These are phyloP conservation scores for Anser brachyrhynchus DNA, from an alignment of 2,113 vertebrate species.

Conservation along the genomic window DNA sequence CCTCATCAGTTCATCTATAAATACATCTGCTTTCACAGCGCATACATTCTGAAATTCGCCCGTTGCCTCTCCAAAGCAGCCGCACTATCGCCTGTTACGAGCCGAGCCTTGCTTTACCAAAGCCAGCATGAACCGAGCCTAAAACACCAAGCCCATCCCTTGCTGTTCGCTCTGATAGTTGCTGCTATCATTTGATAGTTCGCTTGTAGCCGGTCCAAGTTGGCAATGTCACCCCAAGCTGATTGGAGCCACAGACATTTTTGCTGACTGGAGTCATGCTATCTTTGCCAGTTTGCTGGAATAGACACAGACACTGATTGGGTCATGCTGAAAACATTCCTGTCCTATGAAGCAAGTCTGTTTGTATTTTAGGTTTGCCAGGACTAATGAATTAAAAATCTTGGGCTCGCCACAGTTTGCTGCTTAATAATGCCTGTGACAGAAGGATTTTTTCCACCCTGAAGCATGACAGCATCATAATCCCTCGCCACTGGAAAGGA, in stretches of 20 bases:
- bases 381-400: constrained; percentile 83
- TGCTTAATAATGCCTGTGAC: constrained; percentile 80
- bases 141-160: constrained; percentile 49
- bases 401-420: constrained; percentile 74
- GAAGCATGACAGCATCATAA: constrained; percentile 75
- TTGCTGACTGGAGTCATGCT: constrained; percentile 92
- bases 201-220: constrained; percentile 73
- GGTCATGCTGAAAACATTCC: constrained; percentile 88
- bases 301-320: constrained; percentile 83
- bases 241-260: constrained; percentile 88
- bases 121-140: neutral
- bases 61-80: neutral
- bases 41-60: neutral
- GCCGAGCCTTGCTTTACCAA: neutral
- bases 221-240: constrained; percentile 82
- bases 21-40: constrained; percentile 7
- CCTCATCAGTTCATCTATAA: constrained; percentile 27
- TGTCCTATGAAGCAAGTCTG: constrained; percentile 83
- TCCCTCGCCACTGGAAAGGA: constrained; percentile 58
- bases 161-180: constrained; percentile 61
- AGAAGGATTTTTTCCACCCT: constrained; percentile 76
- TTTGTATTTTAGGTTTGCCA: constrained; percentile 86
- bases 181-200: constrained; percentile 76
- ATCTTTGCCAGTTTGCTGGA: constrained; percentile 94
- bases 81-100: neutral